Percentiles rank a stretch among this genome's conserved stretches.
Evolutionary conservation across 2,113 vertebrate genomes (phyloP).

Genomic region (Corythaeola cristata): DNA sequence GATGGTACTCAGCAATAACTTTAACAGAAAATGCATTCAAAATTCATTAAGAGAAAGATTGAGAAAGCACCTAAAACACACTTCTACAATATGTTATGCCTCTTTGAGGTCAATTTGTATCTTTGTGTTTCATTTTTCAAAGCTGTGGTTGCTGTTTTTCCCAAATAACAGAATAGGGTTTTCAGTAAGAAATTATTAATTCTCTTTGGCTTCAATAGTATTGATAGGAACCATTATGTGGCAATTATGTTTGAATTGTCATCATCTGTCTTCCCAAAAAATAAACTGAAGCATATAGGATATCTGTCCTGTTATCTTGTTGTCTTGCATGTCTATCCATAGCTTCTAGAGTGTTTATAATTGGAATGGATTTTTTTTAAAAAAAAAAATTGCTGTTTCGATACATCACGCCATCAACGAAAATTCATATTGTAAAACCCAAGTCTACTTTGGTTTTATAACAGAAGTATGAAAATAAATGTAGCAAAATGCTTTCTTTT

Average conservation of each 20-base stretch:
- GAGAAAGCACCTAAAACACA: background rate
- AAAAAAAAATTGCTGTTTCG: background rate
- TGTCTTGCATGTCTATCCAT: background rate
- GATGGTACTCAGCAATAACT: slow-evolving; percentile 37
- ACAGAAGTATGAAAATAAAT: background rate
- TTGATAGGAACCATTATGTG: background rate
- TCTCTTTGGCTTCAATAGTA: background rate
- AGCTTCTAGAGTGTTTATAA: background rate
- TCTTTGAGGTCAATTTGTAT: background rate
- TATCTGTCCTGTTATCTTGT: background rate
- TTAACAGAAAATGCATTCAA: slow-evolving; percentile 58
- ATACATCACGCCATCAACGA: background rate
- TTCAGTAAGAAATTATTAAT: background rate
- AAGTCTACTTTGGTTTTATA: background rate
- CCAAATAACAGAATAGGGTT: background rate
- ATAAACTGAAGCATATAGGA: background rate
- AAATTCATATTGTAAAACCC: background rate
- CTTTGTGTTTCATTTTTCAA: background rate
- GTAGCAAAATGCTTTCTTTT: background rate
- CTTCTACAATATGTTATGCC: background rate
- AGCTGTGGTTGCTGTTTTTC: background rate
- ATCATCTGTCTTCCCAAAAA: background rate
- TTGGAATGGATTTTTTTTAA: background rate
- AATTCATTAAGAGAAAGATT: slow-evolving; percentile 48
- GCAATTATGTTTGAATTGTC: background rate